Base-by-base conservation (phyloP, 2,113 vertebrate genomes). In the Macheiramphus alcinus region DNA sequence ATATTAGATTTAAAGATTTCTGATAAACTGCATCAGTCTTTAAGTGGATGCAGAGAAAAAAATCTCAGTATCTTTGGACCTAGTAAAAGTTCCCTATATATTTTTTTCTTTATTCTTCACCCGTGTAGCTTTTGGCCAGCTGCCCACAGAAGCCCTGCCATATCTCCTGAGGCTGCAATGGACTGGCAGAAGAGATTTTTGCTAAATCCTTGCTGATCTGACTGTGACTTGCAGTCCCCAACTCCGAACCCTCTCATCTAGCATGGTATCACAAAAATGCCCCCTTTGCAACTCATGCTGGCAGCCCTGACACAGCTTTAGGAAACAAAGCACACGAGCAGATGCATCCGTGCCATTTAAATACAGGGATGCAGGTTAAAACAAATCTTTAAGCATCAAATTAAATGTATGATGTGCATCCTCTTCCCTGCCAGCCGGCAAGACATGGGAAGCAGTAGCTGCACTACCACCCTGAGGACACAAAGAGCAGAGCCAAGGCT, bases 391-490 rank as follows among this genome's bases (percentile, higher is more conserved):
- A 40, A 80, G 53, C 19, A 78, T 62, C n/a, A 71, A 70, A 78
- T 55, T 45, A 62, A 82, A 58, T 2, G 8, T 7, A 42, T 0
- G 4, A 17, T 9, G n/a, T 42, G 62, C 22, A 8, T 56, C 34
- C 58, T 66, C 20, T 40, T 80, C 27, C n/a, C 38, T 13, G 11
- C n/a, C 78, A 87, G 68, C 31, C 6, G 0, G 40, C 58, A 88
- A 56, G 16, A 42, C 36, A 19, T 0, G 1, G 58, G 87, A 95
- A 94, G 78, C 66, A 94, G 65, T 66, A 53, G 71, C 92, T 95
- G 93, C 82, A 86, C 59, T 93, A 96, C 88, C 92, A 96, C 86
- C 86, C 90, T 78, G 88, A 94, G 95, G 86, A 96, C 86, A 89
- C 74, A 34, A 29, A 74, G 88, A 93, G 83, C 82, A 92, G 79